Evolutionary conservation across 1,140 invertebrate genomes (phyloP), one percentile per base, ranked within the genome.

Genomic region (Drosophila leontia): DNA sequence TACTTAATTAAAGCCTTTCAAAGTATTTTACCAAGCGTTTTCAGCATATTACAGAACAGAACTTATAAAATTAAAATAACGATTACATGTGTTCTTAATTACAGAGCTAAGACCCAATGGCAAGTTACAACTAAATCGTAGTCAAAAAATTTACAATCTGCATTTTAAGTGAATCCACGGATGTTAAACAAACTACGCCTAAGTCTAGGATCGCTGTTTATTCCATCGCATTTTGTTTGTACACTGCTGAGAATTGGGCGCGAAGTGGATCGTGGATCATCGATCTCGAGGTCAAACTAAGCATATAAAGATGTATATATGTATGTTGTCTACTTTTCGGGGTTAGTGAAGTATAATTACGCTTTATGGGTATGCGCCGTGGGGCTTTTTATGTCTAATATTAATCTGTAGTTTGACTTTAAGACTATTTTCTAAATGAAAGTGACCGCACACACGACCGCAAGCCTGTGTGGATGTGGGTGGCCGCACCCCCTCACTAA

Each of bases 391-490:
- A 80, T 39, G 37, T 63, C 65, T 79, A 80, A 61, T 90, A 63
- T 82, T 90, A 79, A 69, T 85, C 78, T 85, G 80, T 90, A 90
- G 85, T 90, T 90, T 90, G 85, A 90, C 85, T 90, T 90, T 85
- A 85, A 85, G 75, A 90, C 60, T 90, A 90, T 23, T 41, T 59
- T 32, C 81, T 90, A 81, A 47, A 71, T n/a, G 75, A 79, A 70
- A 80, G 60, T 48, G 29, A 63, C 65, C 75, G 55, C 65, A 63
- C 61, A 63, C 69, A 59, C 9, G 44, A 65, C 34, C 58, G 47
- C 26, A 39, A 39, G 29, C 45, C 35, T 29, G 45, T 64, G 51
- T 56, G 34, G 41, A 51, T 65, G 57, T 70, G 61, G 57, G 55
- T 37, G 56, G 61, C 65, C 68, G 80, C 61, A 53, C 70, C 47